Evolutionary conservation across 2,797 vertebrate genomes (phyloP).

Genomic region (Melanotaenia boesemani): DNA sequence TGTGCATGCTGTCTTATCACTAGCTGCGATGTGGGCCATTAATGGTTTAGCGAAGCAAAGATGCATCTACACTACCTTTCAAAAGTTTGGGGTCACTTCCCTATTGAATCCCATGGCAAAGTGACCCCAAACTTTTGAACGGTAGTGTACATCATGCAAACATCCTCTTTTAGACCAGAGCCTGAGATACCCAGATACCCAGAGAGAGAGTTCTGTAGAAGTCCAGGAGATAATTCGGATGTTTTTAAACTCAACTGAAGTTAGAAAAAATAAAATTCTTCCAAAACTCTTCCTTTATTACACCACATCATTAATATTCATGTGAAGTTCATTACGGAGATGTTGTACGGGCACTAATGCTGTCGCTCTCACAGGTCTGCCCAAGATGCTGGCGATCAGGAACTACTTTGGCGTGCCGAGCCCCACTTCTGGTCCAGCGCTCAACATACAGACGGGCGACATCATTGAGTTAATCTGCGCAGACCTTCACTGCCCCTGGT

Average conservation of each 20-base stretch:
- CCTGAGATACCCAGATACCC: too few relatives aligned
- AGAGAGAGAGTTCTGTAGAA: background rate
- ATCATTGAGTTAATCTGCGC: conserved; percentile 91
- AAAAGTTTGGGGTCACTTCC: too few relatives aligned
- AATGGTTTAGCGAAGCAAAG: conserved; percentile 49
- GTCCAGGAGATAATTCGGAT: too few relatives aligned
- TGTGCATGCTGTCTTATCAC: conserved; percentile 27
- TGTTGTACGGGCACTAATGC: background rate
- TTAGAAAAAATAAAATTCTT: too few relatives aligned
- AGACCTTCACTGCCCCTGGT: conserved; percentile 92
- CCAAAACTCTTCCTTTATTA: too few relatives aligned
- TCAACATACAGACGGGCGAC: conserved; percentile 91
- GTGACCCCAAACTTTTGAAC: too few relatives aligned
- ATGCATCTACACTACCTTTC: too few relatives aligned
- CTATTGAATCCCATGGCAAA: too few relatives aligned
- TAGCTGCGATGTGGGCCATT: conserved; percentile 40
- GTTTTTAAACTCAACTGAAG: too few relatives aligned
- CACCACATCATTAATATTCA: too few relatives aligned
- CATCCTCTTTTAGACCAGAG: too few relatives aligned
- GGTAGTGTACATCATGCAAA: background rate
- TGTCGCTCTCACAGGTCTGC: conserved; percentile 83
- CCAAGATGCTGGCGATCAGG: conserved; percentile 93
- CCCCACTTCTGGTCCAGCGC: conserved; percentile 86
- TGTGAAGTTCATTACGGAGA: background rate
- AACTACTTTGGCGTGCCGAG: conserved; percentile 89